Evolutionary conservation across 2,113 vertebrate species (phyloP), one percentile per base, ranked within the genome.

Genomic region (Phyllostomus discolor): DNA sequence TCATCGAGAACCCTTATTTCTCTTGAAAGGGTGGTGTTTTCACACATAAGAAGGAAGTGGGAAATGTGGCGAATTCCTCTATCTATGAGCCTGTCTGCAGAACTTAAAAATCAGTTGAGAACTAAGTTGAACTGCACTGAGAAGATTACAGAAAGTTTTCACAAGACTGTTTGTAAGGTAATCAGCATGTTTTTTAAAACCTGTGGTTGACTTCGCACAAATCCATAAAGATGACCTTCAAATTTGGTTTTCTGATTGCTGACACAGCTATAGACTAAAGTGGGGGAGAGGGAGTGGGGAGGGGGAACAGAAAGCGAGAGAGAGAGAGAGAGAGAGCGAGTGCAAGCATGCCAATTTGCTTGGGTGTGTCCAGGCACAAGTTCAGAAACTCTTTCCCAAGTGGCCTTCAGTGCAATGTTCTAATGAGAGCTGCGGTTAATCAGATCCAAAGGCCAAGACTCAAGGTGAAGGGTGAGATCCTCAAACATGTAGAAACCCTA

Each of bases 141-240:
- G 99, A 98, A 99, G 99, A 88, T 98, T 99, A 88, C 99, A 99
- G 97, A 98, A 99, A 98, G 99, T 99, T 98, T 99, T 99, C 98
- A 99, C 99, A 64, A 98, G 98, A 96, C 99, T 99, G 99, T 99
- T 99, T 98, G 99, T 99, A 52, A 99, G 99, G 99, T 99, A 85
- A 99, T 99, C 98, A 99, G 99, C 96, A 99, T 99, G 98, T 99
- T 99, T 75, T 98, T 97, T 99, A 98, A 99, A 99, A 98, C 99
- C 99, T 0, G 98, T 99, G 87, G 99, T 99, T 24, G 99, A 99
- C 97, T 99, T 99, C 98, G 99, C 99, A 96, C 98, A 97, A 94
- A 99, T 99, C 89, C 99, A 99, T 95, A 99, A 99, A 97, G 98
- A 99, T 8, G 99, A 99, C 89, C 98, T 99, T 75, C 99, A 99